Evolutionary conservation across 2,113 vertebrate genomes (phyloP).

Genomic region (Atrichornis clamosus): DNA sequence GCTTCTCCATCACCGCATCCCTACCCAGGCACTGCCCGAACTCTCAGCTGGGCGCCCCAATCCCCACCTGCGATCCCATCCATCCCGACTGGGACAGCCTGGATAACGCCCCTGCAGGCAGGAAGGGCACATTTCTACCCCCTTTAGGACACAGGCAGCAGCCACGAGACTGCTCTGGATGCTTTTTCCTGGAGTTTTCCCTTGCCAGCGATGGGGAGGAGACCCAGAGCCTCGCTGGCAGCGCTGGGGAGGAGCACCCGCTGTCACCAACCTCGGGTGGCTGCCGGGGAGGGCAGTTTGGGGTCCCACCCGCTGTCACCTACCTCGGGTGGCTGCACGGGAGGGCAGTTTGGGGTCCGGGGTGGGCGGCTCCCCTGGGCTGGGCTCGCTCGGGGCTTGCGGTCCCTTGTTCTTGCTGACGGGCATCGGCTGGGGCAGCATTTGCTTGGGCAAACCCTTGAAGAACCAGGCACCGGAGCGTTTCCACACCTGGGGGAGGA

Average conservation of each 20-base stretch:
- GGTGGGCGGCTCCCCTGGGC: neutral
- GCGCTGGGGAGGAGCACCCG: neutral
- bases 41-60: fast-evolving
- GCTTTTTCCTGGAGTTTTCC: fast-evolving
- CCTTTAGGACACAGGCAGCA: neutral
- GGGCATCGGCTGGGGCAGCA: slow-evolving; percentile 82
- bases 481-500: slow-evolving; percentile 83
- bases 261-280: neutral
- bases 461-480: slow-evolving; percentile 96
- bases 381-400: neutral
- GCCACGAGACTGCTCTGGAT: fast-evolving
- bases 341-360: slow-evolving; percentile 49
- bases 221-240: fast-evolving
- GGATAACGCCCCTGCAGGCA: neutral
- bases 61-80: neutral
- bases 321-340: slow-evolving; percentile 65
- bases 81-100: fast-evolving
- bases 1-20: neutral
- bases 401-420: slow-evolving; percentile 72
- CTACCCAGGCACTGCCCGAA: neutral
- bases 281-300: neutral
- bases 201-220: fast-evolving
- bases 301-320: neutral
- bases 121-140: too few species aligned
- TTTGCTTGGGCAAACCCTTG: slow-evolving; percentile 86